These are phyloP conservation scores for Anthoptus insignis DNA, from an alignment of 2,888 invertebrate genomes.

Conservation along the genomic window DNA sequence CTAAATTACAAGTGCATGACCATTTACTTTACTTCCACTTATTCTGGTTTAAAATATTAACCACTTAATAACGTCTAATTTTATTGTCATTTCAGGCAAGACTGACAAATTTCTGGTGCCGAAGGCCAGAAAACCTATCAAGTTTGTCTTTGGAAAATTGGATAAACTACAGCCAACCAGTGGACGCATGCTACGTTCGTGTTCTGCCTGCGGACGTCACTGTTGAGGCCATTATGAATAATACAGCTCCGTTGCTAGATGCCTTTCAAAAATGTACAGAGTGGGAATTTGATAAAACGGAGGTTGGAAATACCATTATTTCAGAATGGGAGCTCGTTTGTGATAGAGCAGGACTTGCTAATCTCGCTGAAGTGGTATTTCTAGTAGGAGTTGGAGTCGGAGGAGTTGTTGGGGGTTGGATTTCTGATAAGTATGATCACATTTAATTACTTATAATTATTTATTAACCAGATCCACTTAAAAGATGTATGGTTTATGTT, in stretches of 20 bases:
- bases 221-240: constrained; percentile 69
- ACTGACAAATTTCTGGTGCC: constrained; percentile 90
- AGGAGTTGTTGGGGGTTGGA: constrained; percentile 92
- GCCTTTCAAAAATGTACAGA: constrained; percentile 82
- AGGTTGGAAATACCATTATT: constrained; percentile 89
- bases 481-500: too few species aligned
- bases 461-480: too few species aligned
- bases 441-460: background rate
- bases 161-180: constrained; percentile 90
- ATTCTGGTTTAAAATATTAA: background rate
- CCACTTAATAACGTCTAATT: background rate
- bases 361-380: constrained; percentile 92
- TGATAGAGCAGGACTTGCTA: constrained; percentile 89
- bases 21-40: too few species aligned
- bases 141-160: constrained; percentile 85
- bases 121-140: constrained; percentile 85
- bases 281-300: constrained; percentile 88
- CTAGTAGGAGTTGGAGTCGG: constrained; percentile 92
- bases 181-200: constrained; percentile 86
- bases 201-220: constrained; percentile 72
- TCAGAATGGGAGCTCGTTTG: constrained; percentile 93
- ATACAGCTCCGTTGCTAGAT: constrained; percentile 70
- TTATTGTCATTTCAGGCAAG: constrained; percentile 81
- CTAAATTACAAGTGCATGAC: too few species aligned
- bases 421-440: constrained; percentile 89